Evolutionary conservation across 2,888 invertebrate species (phyloP).

Genomic region (Onchidella celtica): DNA sequence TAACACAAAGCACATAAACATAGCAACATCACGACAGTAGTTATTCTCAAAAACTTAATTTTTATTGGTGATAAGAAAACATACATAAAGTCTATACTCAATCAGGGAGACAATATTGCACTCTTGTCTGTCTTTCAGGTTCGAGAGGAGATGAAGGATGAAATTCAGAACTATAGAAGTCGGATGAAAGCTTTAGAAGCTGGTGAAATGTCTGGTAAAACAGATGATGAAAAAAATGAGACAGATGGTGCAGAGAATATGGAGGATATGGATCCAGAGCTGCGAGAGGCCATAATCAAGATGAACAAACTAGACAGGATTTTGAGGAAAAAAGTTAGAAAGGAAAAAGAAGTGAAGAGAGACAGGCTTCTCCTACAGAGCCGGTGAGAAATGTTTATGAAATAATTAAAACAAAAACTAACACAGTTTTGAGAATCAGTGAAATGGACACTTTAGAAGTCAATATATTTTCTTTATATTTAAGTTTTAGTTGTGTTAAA

Average conservation of each 20-base stretch:
- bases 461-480: too few species aligned
- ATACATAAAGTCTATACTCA: too few species aligned
- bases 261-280: slow-evolving; percentile 73
- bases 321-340: slow-evolving; percentile 70
- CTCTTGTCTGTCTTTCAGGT: slow-evolving; percentile 40
- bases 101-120: too few species aligned
- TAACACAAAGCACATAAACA: too few species aligned
- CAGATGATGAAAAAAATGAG: neutral
- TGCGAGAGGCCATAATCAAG: slow-evolving; percentile 75
- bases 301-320: slow-evolving; percentile 78
- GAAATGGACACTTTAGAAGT: too few species aligned
- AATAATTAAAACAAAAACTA: too few species aligned
- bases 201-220: slow-evolving; percentile 29
- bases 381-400: slow-evolving; percentile 62
- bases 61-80: too few species aligned
- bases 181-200: slow-evolving; percentile 63
- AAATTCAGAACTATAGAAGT: slow-evolving; percentile 67
- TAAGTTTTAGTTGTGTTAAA: too few species aligned
- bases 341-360: slow-evolving; percentile 76
- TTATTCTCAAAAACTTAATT: too few species aligned
- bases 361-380: slow-evolving; percentile 75
- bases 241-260: slow-evolving; percentile 53
- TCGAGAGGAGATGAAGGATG: slow-evolving; percentile 75
- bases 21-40: too few species aligned
- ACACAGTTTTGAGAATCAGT: too few species aligned